Conservation (phyloP, 2,113 vertebrate species). For the Poeciliopsis retropinna region DNA sequence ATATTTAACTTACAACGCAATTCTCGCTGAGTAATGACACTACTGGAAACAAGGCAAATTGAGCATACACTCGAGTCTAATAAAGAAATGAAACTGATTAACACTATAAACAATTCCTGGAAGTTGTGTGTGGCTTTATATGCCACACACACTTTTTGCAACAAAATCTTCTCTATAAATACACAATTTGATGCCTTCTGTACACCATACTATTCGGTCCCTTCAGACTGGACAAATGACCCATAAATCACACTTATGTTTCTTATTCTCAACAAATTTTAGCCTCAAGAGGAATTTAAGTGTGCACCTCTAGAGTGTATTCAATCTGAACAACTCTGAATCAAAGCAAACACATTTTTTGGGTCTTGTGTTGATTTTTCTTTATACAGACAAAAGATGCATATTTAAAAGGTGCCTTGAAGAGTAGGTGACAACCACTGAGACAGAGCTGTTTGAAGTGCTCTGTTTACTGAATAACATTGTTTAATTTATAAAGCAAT, state of each 20-base stretch:
- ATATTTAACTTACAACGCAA: too few relatives aligned
- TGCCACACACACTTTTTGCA: slow-evolving; percentile 25
- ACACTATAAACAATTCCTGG: slow-evolving; percentile 31
- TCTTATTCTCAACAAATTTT: not conserved
- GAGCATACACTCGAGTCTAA: slow-evolving; percentile 32
- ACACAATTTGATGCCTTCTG: slow-evolving; percentile 47
- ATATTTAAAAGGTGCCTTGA: slow-evolving; percentile 4
- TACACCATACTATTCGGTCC: slow-evolving; percentile 42
- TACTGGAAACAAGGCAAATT: not conserved
- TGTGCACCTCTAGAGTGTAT: too few relatives aligned
- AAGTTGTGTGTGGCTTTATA: slow-evolving; percentile 26
- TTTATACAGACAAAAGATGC: slow-evolving; percentile 5
- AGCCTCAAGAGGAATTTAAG: not conserved
- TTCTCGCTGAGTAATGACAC: too few relatives aligned
- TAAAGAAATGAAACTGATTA: slow-evolving; percentile 53
- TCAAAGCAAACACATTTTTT: not conserved
- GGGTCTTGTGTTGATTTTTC: not conserved
- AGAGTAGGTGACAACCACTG: slow-evolving; percentile 13
- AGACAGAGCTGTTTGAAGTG: slow-evolving; percentile 21
- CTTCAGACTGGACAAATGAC: slow-evolving; percentile 36
- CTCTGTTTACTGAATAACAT: slow-evolving; percentile 29
- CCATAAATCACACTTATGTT: not conserved
- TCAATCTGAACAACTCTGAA: not conserved
- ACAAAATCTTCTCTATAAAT: slow-evolving; percentile 23
- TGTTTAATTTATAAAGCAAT: slow-evolving; percentile 37